A percentile compares a stretch with the other conserved stretches of the same genome.
Conservation (phyloP, 2,888 invertebrate species). For the Empis stercorea region DNA sequence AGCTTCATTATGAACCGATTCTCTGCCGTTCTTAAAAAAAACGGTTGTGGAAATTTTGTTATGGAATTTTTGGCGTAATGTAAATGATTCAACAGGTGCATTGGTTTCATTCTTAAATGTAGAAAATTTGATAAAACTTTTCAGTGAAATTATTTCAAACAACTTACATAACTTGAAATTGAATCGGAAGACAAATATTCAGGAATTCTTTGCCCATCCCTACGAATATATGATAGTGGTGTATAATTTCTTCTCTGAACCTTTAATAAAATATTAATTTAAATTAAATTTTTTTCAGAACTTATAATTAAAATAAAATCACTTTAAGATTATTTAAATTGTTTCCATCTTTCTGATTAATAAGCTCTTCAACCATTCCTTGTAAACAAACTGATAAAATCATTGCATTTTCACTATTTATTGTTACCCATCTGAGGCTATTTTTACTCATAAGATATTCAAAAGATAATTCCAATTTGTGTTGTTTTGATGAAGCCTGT, state of each 20-base stretch:
- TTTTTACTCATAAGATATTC: conserved; percentile 90
- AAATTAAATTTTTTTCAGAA: too few relatives aligned
- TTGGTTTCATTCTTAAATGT: conserved; percentile 44
- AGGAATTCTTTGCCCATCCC: conserved; percentile 10
- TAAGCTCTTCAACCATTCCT: conserved; percentile 89
- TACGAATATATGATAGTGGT: conserved; percentile 17
- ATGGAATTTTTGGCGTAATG: conserved; percentile 50
- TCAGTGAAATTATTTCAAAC: background rate
- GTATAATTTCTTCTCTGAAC: conserved; percentile 15
- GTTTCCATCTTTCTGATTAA: conserved; percentile 55
- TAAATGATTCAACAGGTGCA: conserved; percentile 46
- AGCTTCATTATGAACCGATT: conserved; percentile 77
- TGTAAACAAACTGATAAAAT: conserved; percentile 91
- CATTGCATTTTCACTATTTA: conserved; percentile 83
- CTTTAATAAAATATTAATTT: conserved; percentile 1
- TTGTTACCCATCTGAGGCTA: conserved; percentile 85
- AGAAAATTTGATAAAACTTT: background rate
- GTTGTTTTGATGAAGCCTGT: conserved; percentile 12
- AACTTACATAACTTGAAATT: conserved; percentile 19
- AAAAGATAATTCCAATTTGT: conserved; percentile 69
- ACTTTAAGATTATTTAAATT: conserved; percentile 18
- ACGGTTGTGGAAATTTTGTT: conserved; percentile 53
- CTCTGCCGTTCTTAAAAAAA: conserved; percentile 54
- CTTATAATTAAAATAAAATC: background rate
- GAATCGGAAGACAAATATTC: conserved; percentile 14